Base-by-base conservation (phyloP, 2,113 vertebrate genomes). In the Eolophus roseicapilla region DNA sequence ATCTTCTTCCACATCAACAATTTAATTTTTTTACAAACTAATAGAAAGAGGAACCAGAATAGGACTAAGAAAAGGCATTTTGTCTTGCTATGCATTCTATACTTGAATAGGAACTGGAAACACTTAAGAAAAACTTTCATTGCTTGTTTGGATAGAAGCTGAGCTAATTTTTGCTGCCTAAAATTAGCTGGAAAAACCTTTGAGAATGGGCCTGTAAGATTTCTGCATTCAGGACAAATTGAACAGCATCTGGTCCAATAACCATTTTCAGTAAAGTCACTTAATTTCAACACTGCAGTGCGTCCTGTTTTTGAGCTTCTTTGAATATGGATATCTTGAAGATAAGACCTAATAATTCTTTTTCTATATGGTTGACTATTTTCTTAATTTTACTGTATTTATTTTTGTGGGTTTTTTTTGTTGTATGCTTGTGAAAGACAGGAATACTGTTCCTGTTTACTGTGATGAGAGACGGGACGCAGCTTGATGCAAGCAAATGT, bases 311-410 rank as follows among this genome's bases (percentile, higher is more conserved):
- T 18, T 24, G 52, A 67, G 64, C 3, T 19, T 82, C 41, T 60
- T 74, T 57, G 28, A 44, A 81, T 46, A 65, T 13, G 4, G 5
- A 17, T 57, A 57, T 5, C 13, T 88, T 69, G 19, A 79, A 85
- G 75, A 76, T 25, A 2, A 1, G 15, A 65, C 13, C 3, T 35
- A 53, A 27, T 28, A 0, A 31, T 46, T n/a, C 19, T 21, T 71
- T 67, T 52, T 80, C 6, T 64, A 24, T 44, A 60, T 82, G 7
- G 1, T 41, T 86, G 14, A 28, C 7, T 55, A 11, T 17, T 67
- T 77, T 78, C 31, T 57, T 74, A 75, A 74, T 68, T 74, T 19
- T 65, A 35, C 2, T 20, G 4, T 47, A 35, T 47, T 7, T 41
- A 3, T 39, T 70, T 86, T 55, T 65, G 13, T 35, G 2, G 0